A percentile compares a stretch with the other conserved stretches of the same genome.
Conservation (phyloP, 2,113 vertebrate genomes). For the Oreotrochilus melanogaster region DNA sequence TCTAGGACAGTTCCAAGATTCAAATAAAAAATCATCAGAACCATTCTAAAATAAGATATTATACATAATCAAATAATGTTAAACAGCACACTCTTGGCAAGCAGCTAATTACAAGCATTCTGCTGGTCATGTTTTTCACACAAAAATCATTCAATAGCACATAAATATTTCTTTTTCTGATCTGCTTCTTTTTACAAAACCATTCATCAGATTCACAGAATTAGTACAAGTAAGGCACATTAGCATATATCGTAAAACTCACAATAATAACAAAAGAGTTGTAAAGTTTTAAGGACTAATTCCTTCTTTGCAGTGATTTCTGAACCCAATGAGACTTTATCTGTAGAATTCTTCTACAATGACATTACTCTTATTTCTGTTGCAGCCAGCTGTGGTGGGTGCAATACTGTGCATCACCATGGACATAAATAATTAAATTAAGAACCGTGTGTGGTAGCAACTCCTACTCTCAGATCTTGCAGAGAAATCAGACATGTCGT, state of each 20-base stretch:
- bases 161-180: constrained; percentile 78
- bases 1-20: constrained; percentile 71
- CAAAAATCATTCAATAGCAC: constrained; percentile 78
- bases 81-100: constrained; percentile 75
- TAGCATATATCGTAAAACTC: constrained; percentile 79
- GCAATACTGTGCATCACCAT: constrained; percentile 2
- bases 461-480: neutral
- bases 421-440: constrained; percentile 23
- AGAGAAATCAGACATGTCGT: neutral
- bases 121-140: constrained; percentile 79
- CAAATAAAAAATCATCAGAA: constrained; percentile 73
- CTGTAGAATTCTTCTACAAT: neutral
- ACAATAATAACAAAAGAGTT: constrained; percentile 70
- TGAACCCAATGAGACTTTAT: neutral
- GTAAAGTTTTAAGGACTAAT: constrained; percentile 61
- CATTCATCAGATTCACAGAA: constrained; percentile 78
- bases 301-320: constrained; percentile 53
- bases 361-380: neutral
- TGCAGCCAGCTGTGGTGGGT: constrained; percentile 14
- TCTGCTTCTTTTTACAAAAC: constrained; percentile 80
- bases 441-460: neutral
- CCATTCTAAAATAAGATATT: constrained; percentile 75
- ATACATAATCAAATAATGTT: constrained; percentile 76
- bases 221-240: constrained; percentile 82
- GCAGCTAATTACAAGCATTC: constrained; percentile 80